Evolutionary conservation across 2,113 vertebrate genomes (phyloP).

Genomic region (Syngnathus typhle): DNA sequence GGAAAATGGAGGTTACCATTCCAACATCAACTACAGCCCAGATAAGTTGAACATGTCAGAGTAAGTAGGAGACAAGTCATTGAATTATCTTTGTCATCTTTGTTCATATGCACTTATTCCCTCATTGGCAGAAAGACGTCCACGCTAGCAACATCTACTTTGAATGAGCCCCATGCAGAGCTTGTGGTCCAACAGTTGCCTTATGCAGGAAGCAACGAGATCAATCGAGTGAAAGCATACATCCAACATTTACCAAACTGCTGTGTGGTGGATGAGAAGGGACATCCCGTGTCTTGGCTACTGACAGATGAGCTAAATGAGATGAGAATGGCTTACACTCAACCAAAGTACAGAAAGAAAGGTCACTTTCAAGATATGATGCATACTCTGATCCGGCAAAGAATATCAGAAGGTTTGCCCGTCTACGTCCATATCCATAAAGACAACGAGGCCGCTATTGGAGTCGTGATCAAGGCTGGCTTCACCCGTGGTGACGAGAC

Average conservation of each 20-base stretch:
- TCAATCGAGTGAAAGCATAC: constrained; percentile 42
- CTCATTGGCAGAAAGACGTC: constrained; percentile 23
- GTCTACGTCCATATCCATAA: neutral
- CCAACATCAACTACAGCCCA: constrained; percentile 13
- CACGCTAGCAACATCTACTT: constrained; percentile 25
- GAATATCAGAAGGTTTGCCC: neutral
- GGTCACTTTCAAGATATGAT: constrained; percentile 27
- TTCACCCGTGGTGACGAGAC: neutral
- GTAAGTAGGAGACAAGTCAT: constrained; percentile 5
- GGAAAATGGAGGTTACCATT: constrained; percentile 2
- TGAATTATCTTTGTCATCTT: neutral
- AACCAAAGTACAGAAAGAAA: constrained; percentile 46
- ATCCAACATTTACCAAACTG: constrained; percentile 60
- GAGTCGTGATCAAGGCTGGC: neutral
- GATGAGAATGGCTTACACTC: constrained; percentile 55
- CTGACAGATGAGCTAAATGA: constrained; percentile 63
- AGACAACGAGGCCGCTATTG: neutral
- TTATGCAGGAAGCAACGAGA: constrained; percentile 41
- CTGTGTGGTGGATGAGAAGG: constrained; percentile 54
- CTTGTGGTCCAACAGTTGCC: constrained; percentile 52
- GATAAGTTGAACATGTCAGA: neutral
- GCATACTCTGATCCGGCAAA: neutral
- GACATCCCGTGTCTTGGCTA: constrained; percentile 52
- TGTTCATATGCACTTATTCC: constrained; percentile 2
- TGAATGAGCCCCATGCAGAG: constrained; percentile 52